Evolutionary conservation across 2,797 vertebrate genomes (phyloP), one percentile per base, ranked within the genome.

Genomic region (Notolepis coatsorum): DNA sequence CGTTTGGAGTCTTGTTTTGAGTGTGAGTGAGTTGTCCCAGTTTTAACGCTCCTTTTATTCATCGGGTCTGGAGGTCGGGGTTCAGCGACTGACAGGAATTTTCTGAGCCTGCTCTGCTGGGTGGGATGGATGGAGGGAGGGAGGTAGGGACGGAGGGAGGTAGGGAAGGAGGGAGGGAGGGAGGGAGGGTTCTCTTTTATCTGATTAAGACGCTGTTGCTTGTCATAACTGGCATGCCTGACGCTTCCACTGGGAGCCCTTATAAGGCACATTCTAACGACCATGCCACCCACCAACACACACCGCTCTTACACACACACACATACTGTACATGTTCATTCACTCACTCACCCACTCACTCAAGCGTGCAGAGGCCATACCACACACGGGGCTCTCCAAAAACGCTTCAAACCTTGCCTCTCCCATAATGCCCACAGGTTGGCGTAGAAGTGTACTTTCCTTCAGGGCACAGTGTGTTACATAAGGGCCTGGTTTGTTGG

Each of bases 81-180:
- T 88, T 89, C 84, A 90, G 77, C 73, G 79, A 71, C 72, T 77
- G 83, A 83, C 80, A 91, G 90, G 91, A 93, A 93, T 93, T 66
- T 70, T 82, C 77, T 73, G 68, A 82, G 73, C 76, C 75, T 82
- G 78, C 79, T 81, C 80, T 81, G 82, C 73, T 81, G 77, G 69
- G 79, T 77, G 84, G 78, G 81, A 85, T 75, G 80, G 78, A 81
- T 80, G 67, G 57, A 74, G 73, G 77, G 71, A 56, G 21, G 49
- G 30, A 2, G 23, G 58, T 55, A 61, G 41, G 46, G 49, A 49
- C 56, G 57, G 39, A 72, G 52, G 55, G 62, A 49, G 51, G 57
- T 37, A 72, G 52, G 55, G 62, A 49, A 48, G 69, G 62, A 59
- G 73, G 77, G 84, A 60, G 62, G 65, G 61, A 50, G 57, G 47